These are phyloP conservation scores for Argopecten irradians DNA, from an alignment of 1,140 invertebrate species.

Conservation along the genomic window DNA sequence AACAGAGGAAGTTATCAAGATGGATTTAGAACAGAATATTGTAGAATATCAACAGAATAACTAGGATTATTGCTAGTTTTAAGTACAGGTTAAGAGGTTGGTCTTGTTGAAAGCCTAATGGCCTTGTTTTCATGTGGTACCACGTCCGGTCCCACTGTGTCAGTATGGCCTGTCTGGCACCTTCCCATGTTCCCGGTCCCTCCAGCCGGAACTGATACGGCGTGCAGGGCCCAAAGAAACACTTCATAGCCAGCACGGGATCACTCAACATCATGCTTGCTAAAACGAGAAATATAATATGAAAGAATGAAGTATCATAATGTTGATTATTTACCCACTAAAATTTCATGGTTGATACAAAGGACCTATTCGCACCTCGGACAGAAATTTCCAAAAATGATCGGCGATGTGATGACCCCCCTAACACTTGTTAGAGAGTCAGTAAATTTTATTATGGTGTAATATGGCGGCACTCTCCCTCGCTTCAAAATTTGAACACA, in stretches of 20 bases:
- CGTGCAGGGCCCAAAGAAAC: constrained; percentile 75
- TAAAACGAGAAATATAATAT: too few relatives aligned
- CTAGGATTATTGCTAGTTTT: neutral
- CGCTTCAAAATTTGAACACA: too few relatives aligned
- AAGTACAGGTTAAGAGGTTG: neutral
- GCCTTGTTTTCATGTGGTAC: constrained; percentile 58
- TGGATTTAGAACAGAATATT: neutral
- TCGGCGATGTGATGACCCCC: too few relatives aligned
- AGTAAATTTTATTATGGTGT: too few relatives aligned
- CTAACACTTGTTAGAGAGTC: too few relatives aligned
- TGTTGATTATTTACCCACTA: too few relatives aligned
- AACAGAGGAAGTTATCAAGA: too few relatives aligned
- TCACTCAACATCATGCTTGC: constrained; percentile 67
- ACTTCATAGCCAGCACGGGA: constrained; percentile 71
- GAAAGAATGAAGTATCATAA: too few relatives aligned
- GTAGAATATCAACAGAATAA: neutral
- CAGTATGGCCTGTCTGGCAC: constrained; percentile 76
- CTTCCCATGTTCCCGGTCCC: constrained; percentile 77
- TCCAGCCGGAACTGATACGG: constrained; percentile 78
- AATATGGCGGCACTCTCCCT: too few relatives aligned
- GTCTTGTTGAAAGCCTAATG: constrained; percentile 32
- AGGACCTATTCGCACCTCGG: too few relatives aligned
- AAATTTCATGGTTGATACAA: too few relatives aligned
- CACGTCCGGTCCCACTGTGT: constrained; percentile 63
- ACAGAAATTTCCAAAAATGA: too few relatives aligned